Evolutionary conservation across 2,888 invertebrate species (phyloP), one percentile per base, ranked within the genome.

Genomic region (Plebejus anna): DNA sequence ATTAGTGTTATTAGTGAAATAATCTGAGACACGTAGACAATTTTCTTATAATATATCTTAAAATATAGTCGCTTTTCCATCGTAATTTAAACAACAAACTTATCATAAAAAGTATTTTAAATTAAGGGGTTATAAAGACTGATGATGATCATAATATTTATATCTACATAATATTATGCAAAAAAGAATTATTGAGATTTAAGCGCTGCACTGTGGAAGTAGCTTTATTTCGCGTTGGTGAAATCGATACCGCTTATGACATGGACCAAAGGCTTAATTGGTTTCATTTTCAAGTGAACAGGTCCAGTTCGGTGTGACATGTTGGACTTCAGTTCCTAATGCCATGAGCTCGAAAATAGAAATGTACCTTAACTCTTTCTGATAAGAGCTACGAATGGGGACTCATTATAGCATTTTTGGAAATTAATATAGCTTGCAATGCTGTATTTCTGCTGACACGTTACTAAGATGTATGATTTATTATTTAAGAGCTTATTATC

Each of bases 211-310:
- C 4, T 55, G 47, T 47, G 4, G 13, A 7, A 3, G 3, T 61
- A 11, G 7, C 9, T 28, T 28, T 11, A 9, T 61, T 9, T 59
- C 22, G n/a, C 28, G 28, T 61, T 61, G 55, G 16, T 11, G 1
- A 22, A 22, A 59, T 22, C n/a, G 59, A 22, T n/a, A 3, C 61
- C 28, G 79, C 80, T 75, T 77, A 71, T 80, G 79, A 82, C 82
- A 87, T 85, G 78, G 75, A 82, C 90, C 88, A 86, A 79, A 81
- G 81, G 79, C 88, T 80, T 92, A 91, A 92, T 92, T 92, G 92
- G 92, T 92, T 93, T 93, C 93, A 92, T 93, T 93, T 93, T 90
- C 86, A 83, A 90, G 87, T 87, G 90, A 92, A 87, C 92, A 92
- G 90, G 91, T 89, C 87, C 88, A 84, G 86, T 81, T 85, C 85